phyloP scores from a whole-genome alignment of 2,888 invertebrate genomes.

The Phengaris alcon region DNA sequence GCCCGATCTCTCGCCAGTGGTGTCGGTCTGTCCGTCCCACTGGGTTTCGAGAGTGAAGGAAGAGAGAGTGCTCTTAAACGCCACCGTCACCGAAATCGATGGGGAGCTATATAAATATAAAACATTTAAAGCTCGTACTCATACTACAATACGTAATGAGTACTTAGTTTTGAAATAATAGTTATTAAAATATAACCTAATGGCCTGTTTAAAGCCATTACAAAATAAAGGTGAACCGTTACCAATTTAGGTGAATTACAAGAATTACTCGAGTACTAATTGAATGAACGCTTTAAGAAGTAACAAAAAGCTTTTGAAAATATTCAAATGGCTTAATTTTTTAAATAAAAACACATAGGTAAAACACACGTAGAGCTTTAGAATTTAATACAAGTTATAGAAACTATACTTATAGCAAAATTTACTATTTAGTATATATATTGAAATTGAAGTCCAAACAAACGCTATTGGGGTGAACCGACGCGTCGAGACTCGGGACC shows the following conservation, averaged over 20 bases:
- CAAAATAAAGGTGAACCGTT: background rate
- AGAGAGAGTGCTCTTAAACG: no score
- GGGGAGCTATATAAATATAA: background rate
- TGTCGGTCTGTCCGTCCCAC: no score
- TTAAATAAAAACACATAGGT: no score
- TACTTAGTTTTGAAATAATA: background rate
- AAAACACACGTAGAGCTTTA: no score
- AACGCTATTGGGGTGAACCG: background rate
- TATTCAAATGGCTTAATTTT: no score
- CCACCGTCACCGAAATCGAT: no score
- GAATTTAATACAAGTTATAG: no score
- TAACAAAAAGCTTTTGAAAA: no score
- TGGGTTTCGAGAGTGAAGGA: no score
- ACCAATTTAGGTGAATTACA: background rate
- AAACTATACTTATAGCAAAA: no score
- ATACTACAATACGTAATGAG: background rate
- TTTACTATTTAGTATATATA: background rate
- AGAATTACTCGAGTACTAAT: background rate
- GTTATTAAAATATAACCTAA: background rate
- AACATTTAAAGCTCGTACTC: background rate
- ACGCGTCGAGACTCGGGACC: background rate
- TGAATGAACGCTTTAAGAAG: no score
- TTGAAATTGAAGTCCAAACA: background rate
- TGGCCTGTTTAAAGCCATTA: background rate
- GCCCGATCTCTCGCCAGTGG: no score